Evolutionary conservation across 2,113 vertebrate genomes (phyloP), one percentile per base, ranked within the genome.

Genomic region (Vulpes vulpes): DNA sequence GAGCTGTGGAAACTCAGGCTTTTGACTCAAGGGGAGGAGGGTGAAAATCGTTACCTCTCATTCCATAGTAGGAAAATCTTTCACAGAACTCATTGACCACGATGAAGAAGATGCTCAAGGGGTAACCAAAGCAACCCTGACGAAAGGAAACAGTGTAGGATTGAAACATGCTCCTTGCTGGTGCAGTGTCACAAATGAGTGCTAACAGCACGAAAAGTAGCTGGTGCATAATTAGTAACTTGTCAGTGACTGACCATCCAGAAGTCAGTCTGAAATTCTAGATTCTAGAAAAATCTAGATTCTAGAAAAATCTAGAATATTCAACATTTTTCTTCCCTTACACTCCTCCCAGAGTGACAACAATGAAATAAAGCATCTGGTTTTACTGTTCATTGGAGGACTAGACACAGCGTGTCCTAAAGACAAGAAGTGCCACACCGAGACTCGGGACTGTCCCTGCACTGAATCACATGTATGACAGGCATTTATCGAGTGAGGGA

Each of bases 31-130:
- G 1, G 16, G 22, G 2, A 10, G 6, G 17, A 0, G 22, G 6
- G 8, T 27, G 0, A 23, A 19, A 19, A n/a, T 88, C 93, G 20
- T 98, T 98, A 99, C 99, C 99, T 99, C 98, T 98, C 99, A 99
- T 99, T 97, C 99, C 99, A 99, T 99, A 99, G 98, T 99, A 99
- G 98, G 99, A 99, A 98, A 99, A 99, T 30, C 99, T 98, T 98
- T 99, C 99, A 0, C 99, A 99, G 99, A 99, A 99, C 98, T 99
- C 99, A 98, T 99, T 99, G 96, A 99, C 80, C 94, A 99, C 97
- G 0, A 99, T 99, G 98, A 99, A 99, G 98, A 99, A 99, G 97
- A 99, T 99, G 98, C 99, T 99, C 97, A 99, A 1, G 0, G 99
- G 99, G 92, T 99, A 99, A 4, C 99, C 99, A 79, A 97, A 98